Percentiles rank a stretch among this genome's conserved stretches.
phyloP scores from a whole-genome alignment of 2,888 invertebrate species.

The Drosophila longiperda region DNA sequence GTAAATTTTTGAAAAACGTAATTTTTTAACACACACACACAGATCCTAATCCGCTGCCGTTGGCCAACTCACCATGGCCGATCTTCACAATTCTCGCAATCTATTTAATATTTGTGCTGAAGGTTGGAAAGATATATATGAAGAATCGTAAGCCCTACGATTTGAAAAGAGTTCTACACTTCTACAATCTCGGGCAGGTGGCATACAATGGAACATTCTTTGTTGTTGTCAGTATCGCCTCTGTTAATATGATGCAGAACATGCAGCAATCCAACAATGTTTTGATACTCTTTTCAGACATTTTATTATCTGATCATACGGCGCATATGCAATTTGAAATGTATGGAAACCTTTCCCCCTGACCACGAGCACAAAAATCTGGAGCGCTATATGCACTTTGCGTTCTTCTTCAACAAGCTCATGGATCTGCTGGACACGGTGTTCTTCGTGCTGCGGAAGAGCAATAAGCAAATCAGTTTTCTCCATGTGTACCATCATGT shows the following conservation, averaged over 20 bases:
- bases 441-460: conserved; percentile 95
- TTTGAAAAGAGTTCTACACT: conserved; percentile 16
- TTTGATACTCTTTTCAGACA: conserved; percentile 16
- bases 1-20: background rate
- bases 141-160: conserved; percentile 40
- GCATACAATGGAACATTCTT: conserved; percentile 40
- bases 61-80: conserved; percentile 35
- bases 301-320: conserved; percentile 39
- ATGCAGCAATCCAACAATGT: background rate
- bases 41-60: conserved; percentile 38
- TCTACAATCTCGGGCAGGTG: conserved; percentile 51
- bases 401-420: conserved; percentile 86
- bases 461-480: conserved; percentile 93
- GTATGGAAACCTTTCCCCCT: conserved; percentile 49
- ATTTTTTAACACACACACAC: background rate
- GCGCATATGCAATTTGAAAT: conserved; percentile 31
- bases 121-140: conserved; percentile 39
- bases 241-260: background rate
- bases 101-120: conserved; percentile 45
- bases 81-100: conserved; percentile 5
- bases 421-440: conserved; percentile 92
- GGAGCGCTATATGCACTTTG: conserved; percentile 61
- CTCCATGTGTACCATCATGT: conserved; percentile 95
- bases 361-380: conserved; percentile 33
- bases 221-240: conserved; percentile 27